Evolutionary conservation across 2,113 vertebrate species (phyloP).

Genomic region (Pseudopipra pipra): DNA sequence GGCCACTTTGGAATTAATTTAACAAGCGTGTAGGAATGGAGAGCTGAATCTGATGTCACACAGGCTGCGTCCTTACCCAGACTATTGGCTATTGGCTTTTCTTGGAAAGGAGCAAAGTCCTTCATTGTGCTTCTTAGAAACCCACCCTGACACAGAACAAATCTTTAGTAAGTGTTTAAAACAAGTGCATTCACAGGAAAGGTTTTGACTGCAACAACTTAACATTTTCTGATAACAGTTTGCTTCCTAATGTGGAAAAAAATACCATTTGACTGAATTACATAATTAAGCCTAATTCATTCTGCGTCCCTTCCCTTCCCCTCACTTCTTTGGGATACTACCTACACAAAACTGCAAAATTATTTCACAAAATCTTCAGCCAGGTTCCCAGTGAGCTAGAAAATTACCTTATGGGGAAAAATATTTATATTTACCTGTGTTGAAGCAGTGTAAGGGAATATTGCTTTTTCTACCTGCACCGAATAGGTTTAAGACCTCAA

Average conservation of each 20-base stretch:
- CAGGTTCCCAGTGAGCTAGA: not conserved
- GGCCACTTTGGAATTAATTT: not conserved
- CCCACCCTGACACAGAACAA: not conserved
- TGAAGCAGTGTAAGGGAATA: rapidly evolving
- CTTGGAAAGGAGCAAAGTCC: not conserved
- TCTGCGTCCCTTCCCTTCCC: not conserved
- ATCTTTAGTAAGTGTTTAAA: not conserved
- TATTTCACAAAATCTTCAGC: not conserved
- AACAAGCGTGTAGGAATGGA: rapidly evolving
- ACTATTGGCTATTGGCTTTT: not conserved
- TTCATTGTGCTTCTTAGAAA: not conserved
- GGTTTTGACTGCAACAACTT: not conserved
- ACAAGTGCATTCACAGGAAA: not conserved
- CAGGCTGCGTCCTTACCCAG: rapidly evolving
- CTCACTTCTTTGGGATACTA: not conserved
- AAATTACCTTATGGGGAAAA: not conserved
- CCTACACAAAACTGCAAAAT: not conserved
- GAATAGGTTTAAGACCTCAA: not conserved
- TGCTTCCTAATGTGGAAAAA: not conserved
- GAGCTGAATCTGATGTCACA: not conserved
- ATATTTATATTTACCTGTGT: not conserved
- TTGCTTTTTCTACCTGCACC: not conserved
- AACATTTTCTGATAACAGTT: not conserved
- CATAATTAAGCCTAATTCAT: not conserved
- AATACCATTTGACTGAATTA: not conserved